Conservation (phyloP, 2,113 vertebrate genomes). For the Acrocephalus arundinaceus region DNA sequence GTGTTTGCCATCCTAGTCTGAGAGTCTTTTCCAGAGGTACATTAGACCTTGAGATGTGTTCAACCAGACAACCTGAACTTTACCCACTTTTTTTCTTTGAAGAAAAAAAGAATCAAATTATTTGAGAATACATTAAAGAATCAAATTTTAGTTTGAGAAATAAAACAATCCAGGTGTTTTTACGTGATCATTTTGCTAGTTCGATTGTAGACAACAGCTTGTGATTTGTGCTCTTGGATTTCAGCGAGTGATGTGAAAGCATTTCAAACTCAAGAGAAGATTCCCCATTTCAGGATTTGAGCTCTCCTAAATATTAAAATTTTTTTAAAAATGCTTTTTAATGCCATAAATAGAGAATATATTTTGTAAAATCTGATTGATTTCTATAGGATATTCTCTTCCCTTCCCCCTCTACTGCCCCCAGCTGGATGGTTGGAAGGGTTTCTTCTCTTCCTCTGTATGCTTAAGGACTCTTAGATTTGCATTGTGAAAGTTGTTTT, state of each 20-base stretch:
- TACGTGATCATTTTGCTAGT: not conserved
- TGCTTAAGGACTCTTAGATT: not conserved
- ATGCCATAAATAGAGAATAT: not conserved
- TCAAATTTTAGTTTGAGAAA: not conserved
- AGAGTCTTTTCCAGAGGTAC: not conserved
- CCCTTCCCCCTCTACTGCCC: not conserved
- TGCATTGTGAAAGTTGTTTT: not conserved
- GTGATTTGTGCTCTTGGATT: not conserved
- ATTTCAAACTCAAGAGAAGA: fast-evolving
- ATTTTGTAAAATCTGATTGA: not conserved
- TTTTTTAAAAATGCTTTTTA: not conserved
- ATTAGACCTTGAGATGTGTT: not conserved
- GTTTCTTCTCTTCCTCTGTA: not conserved
- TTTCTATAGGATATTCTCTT: not conserved
- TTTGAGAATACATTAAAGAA: not conserved
- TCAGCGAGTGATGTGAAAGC: not conserved
- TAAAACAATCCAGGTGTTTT: not conserved
- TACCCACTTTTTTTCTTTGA: not conserved
- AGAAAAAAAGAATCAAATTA: not conserved
- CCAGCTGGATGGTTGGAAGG: not conserved
- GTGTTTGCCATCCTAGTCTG: not conserved
- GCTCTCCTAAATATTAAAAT: not conserved
- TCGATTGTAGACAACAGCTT: not conserved
- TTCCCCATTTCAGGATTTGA: not conserved
- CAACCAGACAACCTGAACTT: not conserved